Percentiles rank a stretch among this genome's conserved stretches.
Conservation (phyloP, 2,113 vertebrate species). For the Orientallactaga bullata region DNA sequence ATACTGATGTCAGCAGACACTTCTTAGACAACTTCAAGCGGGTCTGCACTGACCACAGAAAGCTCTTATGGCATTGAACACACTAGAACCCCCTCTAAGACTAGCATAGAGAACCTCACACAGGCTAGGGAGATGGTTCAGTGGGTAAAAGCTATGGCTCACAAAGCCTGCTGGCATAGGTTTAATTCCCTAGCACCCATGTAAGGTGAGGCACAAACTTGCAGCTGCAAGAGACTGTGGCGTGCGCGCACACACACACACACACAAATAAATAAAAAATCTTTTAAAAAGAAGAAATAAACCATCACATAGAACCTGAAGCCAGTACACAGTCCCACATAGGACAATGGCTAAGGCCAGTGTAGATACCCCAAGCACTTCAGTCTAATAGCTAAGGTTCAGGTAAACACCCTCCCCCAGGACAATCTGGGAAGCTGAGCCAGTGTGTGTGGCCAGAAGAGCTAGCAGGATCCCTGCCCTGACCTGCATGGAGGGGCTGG, state of each 20-base stretch:
- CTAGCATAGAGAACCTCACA: not conserved
- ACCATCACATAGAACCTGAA: accelerated
- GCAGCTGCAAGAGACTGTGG: too few relatives aligned
- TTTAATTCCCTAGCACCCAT: too few relatives aligned
- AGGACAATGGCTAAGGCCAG: not conserved
- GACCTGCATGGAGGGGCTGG: not conserved
- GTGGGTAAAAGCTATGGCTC: too few relatives aligned
- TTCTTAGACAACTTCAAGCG: not conserved
- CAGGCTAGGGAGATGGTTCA: too few relatives aligned
- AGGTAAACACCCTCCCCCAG: not conserved
- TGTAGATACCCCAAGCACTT: not conserved
- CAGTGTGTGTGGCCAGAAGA: not conserved
- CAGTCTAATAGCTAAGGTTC: not conserved
- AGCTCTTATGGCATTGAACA: not conserved
- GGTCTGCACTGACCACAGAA: not conserved
- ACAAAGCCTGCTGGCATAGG: too few relatives aligned
- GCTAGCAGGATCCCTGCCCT: not conserved
- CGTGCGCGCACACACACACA: too few relatives aligned
- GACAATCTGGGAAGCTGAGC: not conserved
- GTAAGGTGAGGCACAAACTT: too few relatives aligned
- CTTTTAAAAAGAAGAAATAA: too few relatives aligned
- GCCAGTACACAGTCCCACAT: not conserved
- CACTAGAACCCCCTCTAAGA: not conserved
- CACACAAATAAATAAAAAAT: too few relatives aligned
- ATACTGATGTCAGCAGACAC: not conserved